Percentiles rank a stretch among this genome's conserved stretches.
Evolutionary conservation across 2,113 vertebrate genomes (phyloP).

Genomic region (Echinops telfairi): DNA sequence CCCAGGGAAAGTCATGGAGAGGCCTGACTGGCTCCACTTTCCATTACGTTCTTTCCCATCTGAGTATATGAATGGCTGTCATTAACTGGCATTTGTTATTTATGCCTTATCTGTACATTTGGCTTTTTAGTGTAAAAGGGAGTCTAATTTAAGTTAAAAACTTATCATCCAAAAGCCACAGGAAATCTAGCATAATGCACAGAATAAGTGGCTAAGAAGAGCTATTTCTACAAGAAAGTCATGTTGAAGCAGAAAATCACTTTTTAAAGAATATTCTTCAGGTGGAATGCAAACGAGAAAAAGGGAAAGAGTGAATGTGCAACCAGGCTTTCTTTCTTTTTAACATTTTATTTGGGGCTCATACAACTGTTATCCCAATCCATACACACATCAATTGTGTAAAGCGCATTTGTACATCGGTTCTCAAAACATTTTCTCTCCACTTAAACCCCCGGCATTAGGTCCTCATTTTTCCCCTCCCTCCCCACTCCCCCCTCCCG

Average conservation of each 20-base stretch:
- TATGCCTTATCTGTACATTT: background rate
- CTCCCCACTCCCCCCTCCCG: no score
- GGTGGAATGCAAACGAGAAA: background rate
- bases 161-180: background rate
- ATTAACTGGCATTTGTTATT: background rate
- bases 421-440: no score
- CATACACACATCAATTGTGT: no score
- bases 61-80: background rate
- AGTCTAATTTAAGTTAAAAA: background rate
- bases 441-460: no score
- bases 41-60: background rate
- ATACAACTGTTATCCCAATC: no score
- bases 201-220: background rate
- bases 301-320: background rate
- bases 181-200: background rate
- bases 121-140: background rate
- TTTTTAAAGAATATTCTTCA: slow-evolving; percentile 33
- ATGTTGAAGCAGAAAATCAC: background rate
- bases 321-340: slow-evolving; percentile 39
- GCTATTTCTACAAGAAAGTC: background rate
- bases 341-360: slow-evolving; percentile 43
- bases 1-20: background rate
- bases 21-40: background rate
- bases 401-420: no score
- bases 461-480: no score